Percentiles rank a stretch among this genome's conserved stretches.
Evolutionary conservation across 2,888 invertebrate genomes (phyloP).

Genomic region (Monochamus alternatus): DNA sequence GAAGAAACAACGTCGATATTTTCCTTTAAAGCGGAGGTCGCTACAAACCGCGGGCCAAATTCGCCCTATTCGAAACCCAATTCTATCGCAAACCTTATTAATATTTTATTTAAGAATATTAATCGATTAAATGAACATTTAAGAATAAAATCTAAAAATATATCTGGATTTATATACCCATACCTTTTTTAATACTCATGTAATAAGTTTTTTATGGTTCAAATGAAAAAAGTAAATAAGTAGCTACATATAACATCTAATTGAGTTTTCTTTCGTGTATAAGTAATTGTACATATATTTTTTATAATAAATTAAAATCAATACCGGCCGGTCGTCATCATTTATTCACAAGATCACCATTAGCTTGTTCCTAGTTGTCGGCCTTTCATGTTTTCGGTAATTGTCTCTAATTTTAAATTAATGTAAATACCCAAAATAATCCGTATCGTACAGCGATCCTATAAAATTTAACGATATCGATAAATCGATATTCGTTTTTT

Average conservation of each 20-base stretch:
- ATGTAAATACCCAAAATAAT: background rate
- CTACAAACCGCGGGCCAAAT: too few relatives aligned
- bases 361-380: too few relatives aligned
- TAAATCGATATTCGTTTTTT: conserved; percentile 3
- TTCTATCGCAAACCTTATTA: background rate
- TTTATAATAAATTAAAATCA: too few relatives aligned
- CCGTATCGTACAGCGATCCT: background rate
- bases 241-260: background rate
- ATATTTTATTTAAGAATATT: background rate
- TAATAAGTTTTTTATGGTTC: too few relatives aligned
- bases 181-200: too few relatives aligned
- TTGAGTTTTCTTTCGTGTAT: background rate
- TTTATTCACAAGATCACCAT: too few relatives aligned
- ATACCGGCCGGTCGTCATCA: too few relatives aligned
- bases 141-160: too few relatives aligned
- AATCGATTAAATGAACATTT: background rate
- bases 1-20: conserved; percentile 1
- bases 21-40: background rate
- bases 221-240: background rate
- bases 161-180: too few relatives aligned
- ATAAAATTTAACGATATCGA: conserved; percentile 7
- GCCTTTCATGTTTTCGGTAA: too few relatives aligned
- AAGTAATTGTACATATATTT: background rate
- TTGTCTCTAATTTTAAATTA: too few relatives aligned
- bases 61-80: too few relatives aligned